Evolutionary conservation across 1,140 invertebrate species (phyloP), one percentile per base, ranked within the genome.

Genomic region (Neodiprion lecontei): DNA sequence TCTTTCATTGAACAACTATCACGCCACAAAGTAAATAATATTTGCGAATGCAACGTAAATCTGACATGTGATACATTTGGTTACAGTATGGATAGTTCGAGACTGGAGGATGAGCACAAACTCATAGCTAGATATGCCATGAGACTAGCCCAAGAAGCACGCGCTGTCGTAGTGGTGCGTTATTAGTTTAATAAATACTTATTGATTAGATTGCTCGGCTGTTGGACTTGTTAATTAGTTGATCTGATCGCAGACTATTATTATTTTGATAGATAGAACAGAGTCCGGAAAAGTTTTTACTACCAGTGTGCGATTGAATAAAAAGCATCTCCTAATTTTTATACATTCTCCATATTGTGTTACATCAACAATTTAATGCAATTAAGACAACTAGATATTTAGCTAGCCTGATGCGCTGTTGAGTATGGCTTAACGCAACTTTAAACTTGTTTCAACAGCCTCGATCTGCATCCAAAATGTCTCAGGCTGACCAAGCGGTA

Each of bases 41-140:
- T 40, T 40, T 72, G 49, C 70, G 70, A 76, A 76, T 74, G 74
- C 72, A 66, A 69, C 5, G 10, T 11, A 47, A 14, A 11, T 61
- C 48, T 69, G 28, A 70, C 14, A 28, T 50, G 40, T 12, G 21
- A 23, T 61, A 75, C 14, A 78, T 70, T 78, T 74, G 50, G 48
- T 80, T 81, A 14, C 74, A 90, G 91, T 85, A 89, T 89, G 87
- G 91, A 91, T 79, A 90, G 88, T 81, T 89, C 90, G 76, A 86
- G 91, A 85, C 82, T 93, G 79, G 97, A 99, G 88, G 98, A 99
- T 88, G 98, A 99, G 87, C 98, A 99, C 88, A 92, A 96, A 77
- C 91, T 99, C 73, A 99, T 99, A 85, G 98, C 98, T 61, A 90
- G 97, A 79, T 99, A 99, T 89, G 96, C 98, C 21, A 96, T 97